phyloP scores from a whole-genome alignment of 1,140 invertebrate genomes.

The Trichogramma pretiosum region DNA sequence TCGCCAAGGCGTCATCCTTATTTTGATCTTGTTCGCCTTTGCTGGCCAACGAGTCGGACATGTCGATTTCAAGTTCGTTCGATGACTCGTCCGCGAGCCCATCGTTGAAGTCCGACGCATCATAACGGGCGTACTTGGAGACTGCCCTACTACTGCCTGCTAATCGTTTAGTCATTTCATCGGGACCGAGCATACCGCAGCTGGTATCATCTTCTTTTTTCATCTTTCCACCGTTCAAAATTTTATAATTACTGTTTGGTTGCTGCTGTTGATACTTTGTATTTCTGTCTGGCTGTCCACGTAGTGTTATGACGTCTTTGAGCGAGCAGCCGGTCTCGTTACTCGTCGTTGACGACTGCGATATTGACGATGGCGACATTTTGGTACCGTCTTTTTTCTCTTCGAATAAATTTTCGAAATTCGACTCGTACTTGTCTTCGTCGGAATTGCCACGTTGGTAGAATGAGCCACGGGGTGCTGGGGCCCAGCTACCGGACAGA shows the following conservation, averaged over 20 bases:
- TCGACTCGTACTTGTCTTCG: constrained; percentile 62
- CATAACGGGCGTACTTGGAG: constrained; percentile 49
- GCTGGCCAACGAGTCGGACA: constrained; percentile 54
- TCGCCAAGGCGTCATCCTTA: constrained; percentile 43
- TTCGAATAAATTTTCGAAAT: constrained; percentile 76
- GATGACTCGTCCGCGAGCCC: constrained; percentile 70
- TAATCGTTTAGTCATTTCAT: constrained; percentile 24
- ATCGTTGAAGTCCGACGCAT: constrained; percentile 68
- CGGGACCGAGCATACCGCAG: constrained; percentile 41
- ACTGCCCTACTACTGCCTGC: constrained; percentile 22
- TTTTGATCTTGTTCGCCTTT: constrained; percentile 22
- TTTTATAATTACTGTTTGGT: constrained; percentile 21
- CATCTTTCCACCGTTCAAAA: constrained; percentile 26
- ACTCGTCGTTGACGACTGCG: constrained; percentile 52
- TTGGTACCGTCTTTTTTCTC: constrained; percentile 63
- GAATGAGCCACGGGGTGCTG: constrained; percentile 53
- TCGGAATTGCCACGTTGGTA: constrained; percentile 58
- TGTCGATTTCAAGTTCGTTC: constrained; percentile 70
- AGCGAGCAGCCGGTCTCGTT: constrained; percentile 50
- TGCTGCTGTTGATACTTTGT: constrained; percentile 32
- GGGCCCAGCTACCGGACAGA: constrained; percentile 67
- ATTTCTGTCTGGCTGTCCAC: constrained; percentile 45
- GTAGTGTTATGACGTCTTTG: constrained; percentile 58
- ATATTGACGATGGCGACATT: constrained; percentile 54
- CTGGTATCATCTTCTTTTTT: constrained; percentile 24